Evolutionary conservation across 2,113 vertebrate species (phyloP).

Genomic region (Egretta garzetta): DNA sequence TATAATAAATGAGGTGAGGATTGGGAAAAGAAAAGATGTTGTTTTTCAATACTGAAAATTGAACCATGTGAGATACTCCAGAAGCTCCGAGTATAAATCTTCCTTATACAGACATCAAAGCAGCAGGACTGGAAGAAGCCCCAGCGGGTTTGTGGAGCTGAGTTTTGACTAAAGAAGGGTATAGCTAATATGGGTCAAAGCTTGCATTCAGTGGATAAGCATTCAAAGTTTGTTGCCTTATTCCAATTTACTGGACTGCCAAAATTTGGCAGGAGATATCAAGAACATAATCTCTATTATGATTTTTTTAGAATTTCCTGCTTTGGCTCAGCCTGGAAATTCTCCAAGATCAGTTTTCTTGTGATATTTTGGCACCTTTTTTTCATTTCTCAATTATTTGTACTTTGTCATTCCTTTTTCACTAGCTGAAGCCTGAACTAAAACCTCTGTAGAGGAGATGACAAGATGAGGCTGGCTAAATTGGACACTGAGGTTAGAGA

Average conservation of each 20-base stretch:
- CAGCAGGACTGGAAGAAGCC: background rate
- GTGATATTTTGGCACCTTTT: background rate
- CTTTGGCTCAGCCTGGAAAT: slow-evolving; percentile 6
- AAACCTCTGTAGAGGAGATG: background rate
- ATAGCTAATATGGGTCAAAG: slow-evolving; percentile 11
- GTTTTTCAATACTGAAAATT: background rate
- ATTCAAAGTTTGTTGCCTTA: background rate
- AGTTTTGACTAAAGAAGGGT: slow-evolving; percentile 58
- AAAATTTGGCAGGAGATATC: background rate
- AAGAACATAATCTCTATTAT: slow-evolving; percentile 1
- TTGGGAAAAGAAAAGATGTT: background rate
- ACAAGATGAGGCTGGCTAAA: background rate
- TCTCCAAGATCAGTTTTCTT: background rate
- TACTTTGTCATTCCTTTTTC: background rate
- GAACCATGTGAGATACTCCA: background rate
- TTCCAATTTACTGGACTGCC: background rate
- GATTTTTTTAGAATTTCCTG: slow-evolving; percentile 15
- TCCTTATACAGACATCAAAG: slow-evolving; percentile 69
- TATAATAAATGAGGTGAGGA: slow-evolving; percentile 1
- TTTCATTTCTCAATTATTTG: background rate
- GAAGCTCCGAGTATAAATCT: slow-evolving; percentile 6
- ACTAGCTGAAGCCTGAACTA: background rate
- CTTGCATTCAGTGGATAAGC: background rate
- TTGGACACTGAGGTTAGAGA: background rate
- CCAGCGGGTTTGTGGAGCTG: background rate